Percentiles rank a stretch among this genome's conserved stretches.
phyloP scores from a whole-genome alignment of 2,113 vertebrate genomes.

The Butorides virescens region DNA sequence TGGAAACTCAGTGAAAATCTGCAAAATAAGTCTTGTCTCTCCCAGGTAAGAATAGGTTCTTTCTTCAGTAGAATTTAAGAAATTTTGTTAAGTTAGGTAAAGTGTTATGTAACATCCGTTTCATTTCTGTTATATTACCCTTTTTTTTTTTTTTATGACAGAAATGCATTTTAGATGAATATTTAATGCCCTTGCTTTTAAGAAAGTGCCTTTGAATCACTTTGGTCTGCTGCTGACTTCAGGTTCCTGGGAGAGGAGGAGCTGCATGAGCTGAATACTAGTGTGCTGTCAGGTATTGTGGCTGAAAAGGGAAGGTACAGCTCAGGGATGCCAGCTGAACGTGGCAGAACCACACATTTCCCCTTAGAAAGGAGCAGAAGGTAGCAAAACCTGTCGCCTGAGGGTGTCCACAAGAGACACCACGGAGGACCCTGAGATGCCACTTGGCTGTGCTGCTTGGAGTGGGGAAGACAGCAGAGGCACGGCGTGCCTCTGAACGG shows the following conservation, averaged over 20 bases:
- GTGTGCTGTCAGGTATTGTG: neutral
- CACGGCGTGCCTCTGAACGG: neutral
- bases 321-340: neutral
- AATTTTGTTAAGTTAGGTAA: neutral
- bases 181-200: constrained; percentile 11
- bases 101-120: neutral
- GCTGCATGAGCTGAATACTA: neutral
- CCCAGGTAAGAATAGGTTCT: neutral
- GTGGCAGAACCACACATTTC: neutral
- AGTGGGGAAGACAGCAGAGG: neutral
- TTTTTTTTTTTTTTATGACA: neutral
- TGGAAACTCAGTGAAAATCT: neutral
- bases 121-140: neutral
- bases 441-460: neutral
- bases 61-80: neutral
- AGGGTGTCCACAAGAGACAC: neutral
- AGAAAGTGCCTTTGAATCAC: neutral
- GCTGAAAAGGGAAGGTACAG: neutral
- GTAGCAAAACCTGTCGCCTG: neutral
- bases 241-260: neutral
- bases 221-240: neutral
- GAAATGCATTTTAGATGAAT: neutral
- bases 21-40: neutral
- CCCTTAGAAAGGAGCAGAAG: neutral
- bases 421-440: neutral